A percentile compares a stretch with the other conserved stretches of the same genome.
Evolutionary conservation across 2,888 invertebrate species (phyloP).

Genomic region (Catocala sponsa): DNA sequence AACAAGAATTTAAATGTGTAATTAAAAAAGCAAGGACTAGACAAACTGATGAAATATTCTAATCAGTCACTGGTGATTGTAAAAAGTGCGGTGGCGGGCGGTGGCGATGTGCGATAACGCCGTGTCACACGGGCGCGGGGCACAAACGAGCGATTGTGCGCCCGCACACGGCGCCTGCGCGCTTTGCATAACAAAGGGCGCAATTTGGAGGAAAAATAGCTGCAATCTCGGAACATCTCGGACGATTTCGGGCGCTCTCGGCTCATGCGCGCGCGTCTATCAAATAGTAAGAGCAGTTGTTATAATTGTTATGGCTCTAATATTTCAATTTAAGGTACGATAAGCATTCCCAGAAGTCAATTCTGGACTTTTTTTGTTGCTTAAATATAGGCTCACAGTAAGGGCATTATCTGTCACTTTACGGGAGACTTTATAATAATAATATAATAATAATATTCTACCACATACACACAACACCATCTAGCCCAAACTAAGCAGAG

Average conservation of each 20-base stretch:
- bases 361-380: too few relatives aligned
- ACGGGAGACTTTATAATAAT: too few relatives aligned
- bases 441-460: too few relatives aligned
- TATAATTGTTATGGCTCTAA: conserved; percentile 8
- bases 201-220: conserved; percentile 87
- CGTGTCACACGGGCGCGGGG: conserved; percentile 76
- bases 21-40: conserved; percentile 71
- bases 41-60: conserved; percentile 83
- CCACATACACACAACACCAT: too few relatives aligned
- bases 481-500: too few relatives aligned
- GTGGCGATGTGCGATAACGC: conserved; percentile 76
- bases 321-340: neutral
- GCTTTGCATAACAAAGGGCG: conserved; percentile 87
- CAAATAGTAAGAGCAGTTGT: conserved; percentile 30
- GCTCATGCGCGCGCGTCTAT: conserved; percentile 62
- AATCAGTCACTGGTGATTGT: conserved; percentile 83
- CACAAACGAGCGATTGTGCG: conserved; percentile 78
- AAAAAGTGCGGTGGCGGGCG: conserved; percentile 72
- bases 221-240: conserved; percentile 79
- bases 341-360: neutral
- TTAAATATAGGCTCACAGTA: too few relatives aligned
- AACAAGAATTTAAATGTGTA: conserved; percentile 61
- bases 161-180: conserved; percentile 86
- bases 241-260: conserved; percentile 61
- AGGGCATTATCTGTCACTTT: too few relatives aligned